Percentiles rank a stretch among this genome's conserved stretches.
phyloP scores from a whole-genome alignment of 2,113 vertebrate species.

The Sinosuthora webbiana region DNA sequence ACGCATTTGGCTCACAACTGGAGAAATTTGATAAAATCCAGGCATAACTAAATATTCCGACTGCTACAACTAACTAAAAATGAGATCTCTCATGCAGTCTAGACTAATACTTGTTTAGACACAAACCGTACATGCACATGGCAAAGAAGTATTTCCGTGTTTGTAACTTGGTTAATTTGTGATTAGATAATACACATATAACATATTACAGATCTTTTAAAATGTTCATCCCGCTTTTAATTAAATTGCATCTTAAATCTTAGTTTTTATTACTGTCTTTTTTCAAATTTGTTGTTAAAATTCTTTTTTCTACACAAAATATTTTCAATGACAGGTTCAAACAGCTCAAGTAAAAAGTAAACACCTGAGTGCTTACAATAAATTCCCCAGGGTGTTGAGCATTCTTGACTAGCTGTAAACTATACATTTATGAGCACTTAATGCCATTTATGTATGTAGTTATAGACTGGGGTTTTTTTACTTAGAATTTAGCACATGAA shows the following conservation, averaged over 20 bases:
- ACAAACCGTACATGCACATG: background rate
- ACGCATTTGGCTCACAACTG: background rate
- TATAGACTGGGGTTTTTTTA: background rate
- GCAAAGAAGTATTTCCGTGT: background rate
- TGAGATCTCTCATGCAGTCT: background rate
- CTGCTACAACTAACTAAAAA: background rate
- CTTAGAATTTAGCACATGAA: background rate
- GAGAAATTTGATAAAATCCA: background rate
- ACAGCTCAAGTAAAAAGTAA: background rate
- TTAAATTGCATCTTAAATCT: background rate
- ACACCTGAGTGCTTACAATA: background rate
- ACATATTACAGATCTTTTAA: background rate
- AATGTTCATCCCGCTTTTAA: background rate
- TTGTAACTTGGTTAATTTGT: background rate
- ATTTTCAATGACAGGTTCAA: background rate
- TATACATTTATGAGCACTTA: background rate
- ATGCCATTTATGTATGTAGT: background rate
- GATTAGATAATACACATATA: background rate
- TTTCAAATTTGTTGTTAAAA: background rate
- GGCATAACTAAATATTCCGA: background rate
- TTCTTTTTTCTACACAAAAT: fast-evolving
- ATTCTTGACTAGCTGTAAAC: background rate
- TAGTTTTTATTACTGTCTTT: background rate
- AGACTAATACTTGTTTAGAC: background rate
- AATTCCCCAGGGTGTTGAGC: background rate